Evolutionary conservation across 2,888 invertebrate species (phyloP), one percentile per base, ranked within the genome.

Genomic region (Drosophila stalkeri): DNA sequence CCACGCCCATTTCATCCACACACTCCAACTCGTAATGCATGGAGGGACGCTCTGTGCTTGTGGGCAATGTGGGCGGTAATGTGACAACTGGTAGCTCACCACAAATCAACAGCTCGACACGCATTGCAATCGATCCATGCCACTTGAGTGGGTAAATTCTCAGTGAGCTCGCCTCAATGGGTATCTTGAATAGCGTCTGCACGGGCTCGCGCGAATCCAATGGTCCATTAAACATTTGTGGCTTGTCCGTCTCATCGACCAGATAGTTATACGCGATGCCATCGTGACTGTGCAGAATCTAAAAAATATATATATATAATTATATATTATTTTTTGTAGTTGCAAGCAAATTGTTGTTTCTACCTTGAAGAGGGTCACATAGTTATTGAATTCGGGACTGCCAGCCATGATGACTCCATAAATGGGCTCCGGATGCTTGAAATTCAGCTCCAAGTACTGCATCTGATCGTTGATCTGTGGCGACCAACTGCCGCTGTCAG

Each of bases 61-160:
- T 81, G 7, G 69, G 69, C 47, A 63, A 5, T 20, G 39, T 69
- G 20, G 63, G 18, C 12, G 52, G 54, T 12, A 46, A 43, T 41
- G 41, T 23, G n/a, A 47, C 39, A 43, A 60, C 23, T 11, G 72
- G 68, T 1, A 54, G 18, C 16, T 86, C 86, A 1, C 83, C 87
- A 90, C 98, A 98, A 7, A 97, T 97, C 46, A 97, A 94, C 11
- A 97, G 91, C 82, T 97, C 97, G 35, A 96, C 94, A 68, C 96
- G 94, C 75, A 97, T 92, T 0, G 96, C 94, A 70, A 95, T 94
- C 46, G 96, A 95, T 6, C 95, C 94, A 80, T 96, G 95, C 97
- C 97, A 98, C 4, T 96, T 95, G 33, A 95, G 93, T 0, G 98
- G 98, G 76, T 94, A 94, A 66, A 98, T 94, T 67, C 96, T 94